A percentile compares a stretch with the other conserved stretches of the same genome.
Conservation (phyloP, 1,140 invertebrate species). For the Caerostris extrusa region DNA sequence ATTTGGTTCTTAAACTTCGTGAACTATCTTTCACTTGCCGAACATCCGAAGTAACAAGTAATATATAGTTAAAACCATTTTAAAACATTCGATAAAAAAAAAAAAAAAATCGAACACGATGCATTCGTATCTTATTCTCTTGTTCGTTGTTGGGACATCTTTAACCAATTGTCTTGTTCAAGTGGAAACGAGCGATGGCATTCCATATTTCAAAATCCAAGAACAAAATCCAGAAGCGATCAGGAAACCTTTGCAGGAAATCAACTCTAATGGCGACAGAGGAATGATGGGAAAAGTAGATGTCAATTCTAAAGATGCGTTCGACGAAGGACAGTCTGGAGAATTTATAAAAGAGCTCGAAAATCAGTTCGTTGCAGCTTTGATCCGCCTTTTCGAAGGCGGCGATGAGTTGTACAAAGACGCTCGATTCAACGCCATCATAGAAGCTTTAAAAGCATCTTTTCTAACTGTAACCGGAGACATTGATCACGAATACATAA, state of each 20-base stretch:
- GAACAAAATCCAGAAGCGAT: not conserved
- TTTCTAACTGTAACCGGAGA: not conserved
- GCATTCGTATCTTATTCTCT: not conserved
- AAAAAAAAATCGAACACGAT: not conserved
- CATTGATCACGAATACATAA: not conserved
- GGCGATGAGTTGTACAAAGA: conserved; percentile 27
- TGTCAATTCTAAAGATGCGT: not conserved
- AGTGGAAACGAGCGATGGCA: too few species aligned
- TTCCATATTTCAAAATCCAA: not conserved
- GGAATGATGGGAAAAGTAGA: not conserved
- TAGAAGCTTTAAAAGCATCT: not conserved
- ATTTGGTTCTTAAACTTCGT: not conserved
- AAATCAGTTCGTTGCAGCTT: not conserved
- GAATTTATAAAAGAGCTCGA: not conserved
- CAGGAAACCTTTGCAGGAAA: not conserved
- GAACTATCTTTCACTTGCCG: not conserved
- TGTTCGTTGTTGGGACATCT: not conserved
- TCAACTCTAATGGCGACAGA: not conserved
- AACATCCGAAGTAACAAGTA: not conserved
- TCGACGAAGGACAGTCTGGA: not conserved
- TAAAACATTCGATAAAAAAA: not conserved
- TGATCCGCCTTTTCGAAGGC: not conserved
- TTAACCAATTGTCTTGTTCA: not conserved
- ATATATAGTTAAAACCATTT: not conserved
- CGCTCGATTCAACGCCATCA: not conserved